Percentiles rank a stretch among this genome's conserved stretches.
phyloP scores from a whole-genome alignment of 2,113 vertebrate species.

The Sinocyclocheilus anshuiensis region DNA sequence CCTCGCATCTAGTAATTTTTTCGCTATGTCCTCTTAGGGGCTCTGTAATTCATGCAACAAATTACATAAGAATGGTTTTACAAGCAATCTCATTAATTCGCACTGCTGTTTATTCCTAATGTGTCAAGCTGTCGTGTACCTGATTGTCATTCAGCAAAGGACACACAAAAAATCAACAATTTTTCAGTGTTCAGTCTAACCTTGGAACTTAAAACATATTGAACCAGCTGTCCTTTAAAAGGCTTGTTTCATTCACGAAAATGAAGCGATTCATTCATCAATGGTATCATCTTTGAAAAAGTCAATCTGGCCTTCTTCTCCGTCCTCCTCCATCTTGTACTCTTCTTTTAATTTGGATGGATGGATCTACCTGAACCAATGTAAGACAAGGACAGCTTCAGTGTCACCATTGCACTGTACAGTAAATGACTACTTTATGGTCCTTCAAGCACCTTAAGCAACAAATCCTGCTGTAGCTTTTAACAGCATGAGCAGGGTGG shows the following conservation, averaged over 20 bases:
- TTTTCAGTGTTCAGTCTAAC: too few species aligned
- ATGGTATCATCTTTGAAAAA: background rate
- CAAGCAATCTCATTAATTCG: too few species aligned
- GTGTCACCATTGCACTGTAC: background rate
- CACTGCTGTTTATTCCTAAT: too few species aligned
- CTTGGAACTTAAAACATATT: background rate
- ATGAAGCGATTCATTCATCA: too few species aligned
- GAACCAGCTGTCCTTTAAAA: background rate
- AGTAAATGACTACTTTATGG: background rate
- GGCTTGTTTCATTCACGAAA: background rate
- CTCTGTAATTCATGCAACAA: too few species aligned
- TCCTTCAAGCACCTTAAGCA: background rate
- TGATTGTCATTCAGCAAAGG: too few species aligned
- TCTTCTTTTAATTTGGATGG: background rate
- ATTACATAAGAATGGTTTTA: too few species aligned
- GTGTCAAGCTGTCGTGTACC: too few species aligned
- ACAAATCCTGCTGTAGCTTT: background rate
- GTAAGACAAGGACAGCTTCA: background rate
- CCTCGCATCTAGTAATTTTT: background rate
- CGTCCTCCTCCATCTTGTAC: background rate
- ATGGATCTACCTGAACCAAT: background rate
- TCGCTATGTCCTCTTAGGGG: too few species aligned
- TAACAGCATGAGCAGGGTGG: slow-evolving; percentile 24
- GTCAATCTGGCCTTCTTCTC: background rate
- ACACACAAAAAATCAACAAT: too few species aligned